Conservation (phyloP, 1,140 invertebrate genomes). For the Metaphire vulgaris region DNA sequence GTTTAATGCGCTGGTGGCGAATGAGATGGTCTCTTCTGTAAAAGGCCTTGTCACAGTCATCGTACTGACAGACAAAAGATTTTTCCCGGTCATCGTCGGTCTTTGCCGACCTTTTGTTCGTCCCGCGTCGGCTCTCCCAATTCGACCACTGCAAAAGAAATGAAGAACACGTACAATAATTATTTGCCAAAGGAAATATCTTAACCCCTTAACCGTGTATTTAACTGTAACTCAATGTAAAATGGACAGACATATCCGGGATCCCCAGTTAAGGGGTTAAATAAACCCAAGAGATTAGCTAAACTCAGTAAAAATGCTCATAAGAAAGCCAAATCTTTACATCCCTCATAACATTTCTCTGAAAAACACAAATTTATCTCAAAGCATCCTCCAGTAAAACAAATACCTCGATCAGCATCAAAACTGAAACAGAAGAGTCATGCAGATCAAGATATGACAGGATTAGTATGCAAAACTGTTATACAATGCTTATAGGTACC, state of each 20-base stretch:
- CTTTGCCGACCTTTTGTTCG: not conserved
- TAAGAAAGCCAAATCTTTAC: no score
- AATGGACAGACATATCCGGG: not conserved
- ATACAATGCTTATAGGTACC: no score
- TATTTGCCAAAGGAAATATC: not conserved
- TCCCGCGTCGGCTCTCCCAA: not conserved
- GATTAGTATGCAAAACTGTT: no score
- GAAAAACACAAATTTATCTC: no score
- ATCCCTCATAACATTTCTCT: not conserved
- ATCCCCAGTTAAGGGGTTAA: not conserved
- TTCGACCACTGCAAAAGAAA: not conserved
- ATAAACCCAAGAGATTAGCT: not conserved
- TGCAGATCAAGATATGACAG: no score
- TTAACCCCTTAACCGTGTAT: no score
- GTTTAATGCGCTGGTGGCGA: slow-evolving; percentile 19
- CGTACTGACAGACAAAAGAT: slow-evolving; percentile 16
- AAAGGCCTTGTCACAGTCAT: slow-evolving; percentile 15
- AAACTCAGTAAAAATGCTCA: no score
- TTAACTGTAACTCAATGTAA: no score
- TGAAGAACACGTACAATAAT: not conserved
- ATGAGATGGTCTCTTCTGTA: slow-evolving; percentile 17
- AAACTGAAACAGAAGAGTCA: no score
- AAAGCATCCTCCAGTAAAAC: no score
- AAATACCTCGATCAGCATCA: no score
- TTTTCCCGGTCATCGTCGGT: not conserved